A percentile compares a stretch with the other conserved stretches of the same genome.
phyloP scores from a whole-genome alignment of 2,888 invertebrate genomes.

The Drosophila neoperkinsi region DNA sequence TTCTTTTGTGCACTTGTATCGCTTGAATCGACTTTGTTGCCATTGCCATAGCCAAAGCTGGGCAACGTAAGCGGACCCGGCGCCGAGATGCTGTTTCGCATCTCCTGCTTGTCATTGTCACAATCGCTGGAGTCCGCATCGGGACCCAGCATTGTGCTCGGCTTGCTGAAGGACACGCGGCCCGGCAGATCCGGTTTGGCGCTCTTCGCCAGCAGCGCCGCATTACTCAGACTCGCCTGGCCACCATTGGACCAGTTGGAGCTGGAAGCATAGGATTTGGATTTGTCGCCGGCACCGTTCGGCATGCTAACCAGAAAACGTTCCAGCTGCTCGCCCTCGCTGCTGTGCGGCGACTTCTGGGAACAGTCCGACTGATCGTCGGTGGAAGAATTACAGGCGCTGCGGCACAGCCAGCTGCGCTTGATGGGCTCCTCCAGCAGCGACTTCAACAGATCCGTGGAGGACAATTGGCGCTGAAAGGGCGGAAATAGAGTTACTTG shows the following conservation, averaged over 20 bases:
- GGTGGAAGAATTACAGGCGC: conserved; percentile 72
- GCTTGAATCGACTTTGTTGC: conserved; percentile 35
- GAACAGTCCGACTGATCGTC: conserved; percentile 77
- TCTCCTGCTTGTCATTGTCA: conserved; percentile 82
- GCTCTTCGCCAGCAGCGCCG: conserved; percentile 50
- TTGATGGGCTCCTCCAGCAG: conserved; percentile 84
- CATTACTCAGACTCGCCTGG: conserved; percentile 50
- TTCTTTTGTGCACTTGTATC: conserved; percentile 77
- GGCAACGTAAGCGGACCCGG: conserved; percentile 74
- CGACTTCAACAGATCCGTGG: conserved; percentile 84
- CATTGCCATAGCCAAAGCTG: conserved; percentile 38
- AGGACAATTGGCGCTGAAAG: conserved; percentile 74
- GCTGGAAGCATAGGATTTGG: conserved; percentile 44
- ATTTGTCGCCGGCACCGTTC: conserved; percentile 34
- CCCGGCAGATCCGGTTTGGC: conserved; percentile 84
- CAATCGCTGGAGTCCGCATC: conserved; percentile 83
- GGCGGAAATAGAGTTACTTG: neutral
- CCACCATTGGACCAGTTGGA: conserved; percentile 35
- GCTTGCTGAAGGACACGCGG: conserved; percentile 84
- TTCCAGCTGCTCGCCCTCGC: conserved; percentile 73
- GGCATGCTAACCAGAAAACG: conserved; percentile 67
- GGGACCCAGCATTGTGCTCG: conserved; percentile 54
- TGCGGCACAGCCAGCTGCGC: conserved; percentile 86
- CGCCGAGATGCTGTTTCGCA: conserved; percentile 70
- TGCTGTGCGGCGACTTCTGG: conserved; percentile 67